Base-by-base conservation (phyloP, 1,140 invertebrate species). In the Brachystomella parvula region DNA sequence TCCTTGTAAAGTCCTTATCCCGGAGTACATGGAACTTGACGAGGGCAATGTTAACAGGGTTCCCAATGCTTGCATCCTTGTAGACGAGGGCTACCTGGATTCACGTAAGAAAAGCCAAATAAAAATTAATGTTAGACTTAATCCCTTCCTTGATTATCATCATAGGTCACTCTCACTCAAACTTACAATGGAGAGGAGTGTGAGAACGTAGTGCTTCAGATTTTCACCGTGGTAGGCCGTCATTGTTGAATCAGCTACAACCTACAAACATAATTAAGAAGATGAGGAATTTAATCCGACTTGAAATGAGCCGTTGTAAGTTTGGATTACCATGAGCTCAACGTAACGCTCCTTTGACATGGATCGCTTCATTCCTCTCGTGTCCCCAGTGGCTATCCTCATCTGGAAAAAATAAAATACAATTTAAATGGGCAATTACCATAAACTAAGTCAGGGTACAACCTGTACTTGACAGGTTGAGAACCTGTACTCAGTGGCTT, bases 61-160 rank as follows among this genome's bases (percentile, higher is more conserved):
- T 90, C 3, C 90, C 88, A 66, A 93, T 87, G 32, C 85, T 88
- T 3, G 86, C 83, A 75, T 92, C 87, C 68, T 87, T 86, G 76
- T 87, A 93, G 65, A 93, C 85, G 31, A 85, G 81, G 3, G 87
- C 83, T 6, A 89, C 49, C 49, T 53, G n/a, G n/a, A 87, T 86
- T 88, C 72, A 19, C 72, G 60, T 30, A 33, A 57, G 28, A 47
- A 47, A 65, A 65, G 28, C 6, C 24, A 53, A 53, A 19, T 6
- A n/a, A 17, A 9, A 33, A 17, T 17, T 39, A 39, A 9, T 39
- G 6, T 19, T 9, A 9, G 35, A 39, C 35, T 19, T 39, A 39
- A 39, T 39, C 35, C 35, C 35, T 39, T 6, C 6, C 35, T 9
- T 39, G 35, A 39, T 19, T 6, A 6, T 39, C 19, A 6, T 12